Evolutionary conservation across 2,888 invertebrate species (phyloP), one percentile per base, ranked within the genome.

Genomic region (Drosophila flavopinicola): DNA sequence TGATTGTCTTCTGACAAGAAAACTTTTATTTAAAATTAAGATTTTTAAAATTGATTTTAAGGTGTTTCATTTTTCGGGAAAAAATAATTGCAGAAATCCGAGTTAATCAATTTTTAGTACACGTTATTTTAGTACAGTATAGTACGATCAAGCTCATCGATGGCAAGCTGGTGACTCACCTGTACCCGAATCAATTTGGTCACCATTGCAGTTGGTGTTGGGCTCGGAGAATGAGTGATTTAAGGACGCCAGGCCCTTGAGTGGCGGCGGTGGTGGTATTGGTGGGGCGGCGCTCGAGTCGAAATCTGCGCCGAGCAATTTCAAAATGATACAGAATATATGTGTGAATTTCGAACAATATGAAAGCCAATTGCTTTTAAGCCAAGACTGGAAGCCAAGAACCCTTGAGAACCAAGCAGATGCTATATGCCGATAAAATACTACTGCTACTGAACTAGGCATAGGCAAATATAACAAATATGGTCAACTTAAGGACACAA

Each of bases 251-350:
- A 94, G 92, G 89, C 94, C 92, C 91, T 94, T 94, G 75, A 94
- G 93, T 66, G 93, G 93, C 82, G 94, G 92, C 78, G 92, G 93
- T 88, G 93, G 93, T 83, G 94, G 94, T 82, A 93, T 86, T 66
- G 90, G 88, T 24, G 88, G 85, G 61, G 78, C 84, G 66, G 76
- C 84, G 66, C 85, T 86, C 83, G 83, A 79, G 84, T 88, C 90
- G 76, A 79, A 87, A 85, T 89, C 90, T 90, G 74, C 69, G 59
- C 75, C 69, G 53, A n/a, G 66, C 77, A 78, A 71, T 66, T 66
- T 69, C 69, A 77, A 70, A 61, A 64, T 23, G 67, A 39, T 25
- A 45, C 33, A 32, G 32, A 66, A 61, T 59, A 44, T 20, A 20
- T 20, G 61, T 56, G 44, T 44, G 65, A 82, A 73, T 77, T 84